Evolutionary conservation across 2,113 vertebrate species (phyloP).

Genomic region (Noturus placidus): DNA sequence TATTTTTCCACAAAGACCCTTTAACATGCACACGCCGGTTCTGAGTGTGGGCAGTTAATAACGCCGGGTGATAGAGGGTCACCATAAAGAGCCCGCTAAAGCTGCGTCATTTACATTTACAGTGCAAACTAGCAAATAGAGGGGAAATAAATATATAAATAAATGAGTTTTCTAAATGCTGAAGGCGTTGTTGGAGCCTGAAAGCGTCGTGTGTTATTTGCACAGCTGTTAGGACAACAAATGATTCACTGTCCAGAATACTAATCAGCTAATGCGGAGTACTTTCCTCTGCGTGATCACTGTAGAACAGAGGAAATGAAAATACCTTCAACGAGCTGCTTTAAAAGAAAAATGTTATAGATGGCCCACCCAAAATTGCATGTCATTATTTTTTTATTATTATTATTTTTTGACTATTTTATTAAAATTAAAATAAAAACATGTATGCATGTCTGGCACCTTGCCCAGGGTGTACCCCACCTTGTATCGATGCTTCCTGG

Average conservation of each 20-base stretch:
- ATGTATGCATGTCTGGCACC: no score
- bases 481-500: no score
- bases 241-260: slow-evolving; percentile 19
- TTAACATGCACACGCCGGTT: slow-evolving; percentile 20
- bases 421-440: no score
- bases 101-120: slow-evolving; percentile 47
- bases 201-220: slow-evolving; percentile 7
- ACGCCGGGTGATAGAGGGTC: slow-evolving; percentile 43
- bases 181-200: slow-evolving; percentile 3
- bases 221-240: slow-evolving; percentile 23
- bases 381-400: no score
- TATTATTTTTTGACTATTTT: no score
- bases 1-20: slow-evolving; percentile 7
- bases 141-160: slow-evolving; percentile 4
- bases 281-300: not conserved
- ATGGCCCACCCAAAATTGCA: not conserved
- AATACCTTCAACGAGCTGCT: not conserved
- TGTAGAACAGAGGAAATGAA: not conserved
- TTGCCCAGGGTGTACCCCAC: no score
- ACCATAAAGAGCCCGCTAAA: slow-evolving; percentile 40
- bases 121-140: slow-evolving; percentile 2
- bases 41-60: slow-evolving; percentile 46
- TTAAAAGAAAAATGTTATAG: not conserved
- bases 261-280: slow-evolving; percentile 1
- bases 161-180: slow-evolving; percentile 18